Base-by-base conservation (phyloP, 23 tunicate species). In the Diplosoma virens region DNA sequence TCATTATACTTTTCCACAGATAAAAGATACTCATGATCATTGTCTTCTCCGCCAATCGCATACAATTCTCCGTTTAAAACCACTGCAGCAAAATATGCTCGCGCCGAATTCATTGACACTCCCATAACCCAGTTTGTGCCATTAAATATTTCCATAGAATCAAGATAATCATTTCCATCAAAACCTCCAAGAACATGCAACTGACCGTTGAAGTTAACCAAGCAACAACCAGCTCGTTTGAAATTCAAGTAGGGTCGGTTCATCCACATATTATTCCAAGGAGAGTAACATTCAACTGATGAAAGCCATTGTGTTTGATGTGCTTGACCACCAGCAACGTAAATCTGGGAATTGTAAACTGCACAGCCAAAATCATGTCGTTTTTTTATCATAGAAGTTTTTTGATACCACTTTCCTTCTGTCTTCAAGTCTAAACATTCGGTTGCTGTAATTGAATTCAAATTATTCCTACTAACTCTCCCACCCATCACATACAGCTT, bases 111-210 rank as follows among this genome's bases (percentile, higher is more conserved):
- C 61, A 55, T 55, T 11, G 23, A n/a, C 4, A 4, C 23, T n/a
- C 61, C 61, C 17, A 11, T 55, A 4, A 4, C 22, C 61, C 61
- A 55, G 22, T 11, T 9, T 9, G 5, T n/a, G 17, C 22, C 61
- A 9, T 18, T 25, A 55, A 55, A 18, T 55, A 55, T 55, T 55
- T 55, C 61, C 4, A 55, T 25, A 7, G 50, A 41, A 41, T 41
- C 14, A 9, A 41, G 9, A 14, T 14, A 41, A 14, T 9, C 9
- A 41, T 41, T 14, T 9, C 50, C 14, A 14, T 25, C 21, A 14
- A 25, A 55, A 29, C 69, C 69, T 5, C 69, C 69, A 61, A 61
- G 69, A 27, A 35, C 69, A 29, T 61, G 21, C 35, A 61, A n/a
- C 9, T n/a, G 69, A 2, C 21, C 21, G 5, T 29, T 6, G 9